phyloP scores from a whole-genome alignment of 1,140 invertebrate species.

The Delia radicum region DNA sequence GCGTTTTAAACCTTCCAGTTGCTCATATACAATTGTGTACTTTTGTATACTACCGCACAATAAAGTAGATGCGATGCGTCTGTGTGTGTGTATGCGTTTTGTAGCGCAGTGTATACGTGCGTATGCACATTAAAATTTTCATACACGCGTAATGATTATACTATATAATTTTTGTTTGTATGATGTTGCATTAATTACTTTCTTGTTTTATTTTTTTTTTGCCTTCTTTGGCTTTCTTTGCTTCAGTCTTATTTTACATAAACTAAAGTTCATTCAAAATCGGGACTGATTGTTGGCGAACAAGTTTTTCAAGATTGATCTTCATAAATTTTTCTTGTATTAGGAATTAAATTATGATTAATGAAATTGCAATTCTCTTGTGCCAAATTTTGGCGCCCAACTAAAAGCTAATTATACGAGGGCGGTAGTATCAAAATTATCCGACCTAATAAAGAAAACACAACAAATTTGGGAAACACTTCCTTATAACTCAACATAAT shows the following conservation, averaged over 20 bases:
- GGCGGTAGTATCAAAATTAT: too few relatives aligned
- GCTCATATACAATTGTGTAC: not conserved
- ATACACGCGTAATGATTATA: not conserved
- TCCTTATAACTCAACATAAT: too few relatives aligned
- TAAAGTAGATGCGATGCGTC: not conserved
- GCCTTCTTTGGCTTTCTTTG: not conserved
- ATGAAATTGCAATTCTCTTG: too few relatives aligned
- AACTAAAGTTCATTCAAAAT: too few relatives aligned
- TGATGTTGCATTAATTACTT: slow-evolving; percentile 4
- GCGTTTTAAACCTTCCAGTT: not conserved
- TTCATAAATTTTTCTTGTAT: too few relatives aligned
- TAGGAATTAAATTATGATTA: too few relatives aligned
- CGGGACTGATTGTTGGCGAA: too few relatives aligned
- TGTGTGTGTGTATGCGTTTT: not conserved
- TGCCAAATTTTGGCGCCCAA: too few relatives aligned
- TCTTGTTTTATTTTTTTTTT: not conserved
- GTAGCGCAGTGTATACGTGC: not conserved
- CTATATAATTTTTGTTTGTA: not conserved
- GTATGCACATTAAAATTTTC: not conserved
- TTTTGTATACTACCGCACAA: not conserved
- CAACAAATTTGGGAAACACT: too few relatives aligned
- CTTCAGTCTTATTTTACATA: not conserved
- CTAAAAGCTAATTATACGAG: too few relatives aligned
- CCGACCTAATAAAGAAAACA: too few relatives aligned
- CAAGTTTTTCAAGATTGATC: too few relatives aligned